Conservation (phyloP, 2,797 vertebrate genomes). For the Acanthis flammea region DNA sequence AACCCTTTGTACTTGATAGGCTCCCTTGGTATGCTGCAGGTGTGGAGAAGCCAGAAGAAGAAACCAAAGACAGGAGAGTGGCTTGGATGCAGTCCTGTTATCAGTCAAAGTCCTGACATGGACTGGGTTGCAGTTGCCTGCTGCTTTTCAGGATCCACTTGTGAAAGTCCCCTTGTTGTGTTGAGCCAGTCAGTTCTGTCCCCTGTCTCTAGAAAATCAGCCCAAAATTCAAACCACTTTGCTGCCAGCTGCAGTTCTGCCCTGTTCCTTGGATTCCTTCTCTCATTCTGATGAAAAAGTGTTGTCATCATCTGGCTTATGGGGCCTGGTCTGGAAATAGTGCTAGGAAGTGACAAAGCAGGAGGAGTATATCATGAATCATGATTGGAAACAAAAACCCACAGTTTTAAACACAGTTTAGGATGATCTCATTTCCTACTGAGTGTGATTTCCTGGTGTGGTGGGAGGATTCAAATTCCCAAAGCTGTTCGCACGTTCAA, state of each 20-base stretch:
- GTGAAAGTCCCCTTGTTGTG: not conserved
- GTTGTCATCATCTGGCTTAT: not conserved
- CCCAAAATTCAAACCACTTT: not conserved
- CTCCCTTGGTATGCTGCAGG: not conserved
- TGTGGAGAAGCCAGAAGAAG: not conserved
- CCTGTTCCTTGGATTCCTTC: not conserved
- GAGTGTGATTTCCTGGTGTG: not conserved
- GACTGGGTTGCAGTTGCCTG: not conserved
- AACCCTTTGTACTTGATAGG: not conserved
- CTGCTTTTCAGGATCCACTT: not conserved
- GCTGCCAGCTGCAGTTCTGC: not conserved
- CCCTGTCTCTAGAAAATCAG: rapidly evolving
- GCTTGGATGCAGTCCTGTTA: not conserved
- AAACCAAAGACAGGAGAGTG: not conserved
- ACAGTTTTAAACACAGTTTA: not conserved
- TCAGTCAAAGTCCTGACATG: not conserved
- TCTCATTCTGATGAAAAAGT: not conserved
- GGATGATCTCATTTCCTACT: not conserved
- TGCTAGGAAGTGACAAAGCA: not conserved
- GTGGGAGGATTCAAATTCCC: not conserved
- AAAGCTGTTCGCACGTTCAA: not conserved
- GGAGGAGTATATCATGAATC: not conserved
- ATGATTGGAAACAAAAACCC: not conserved
- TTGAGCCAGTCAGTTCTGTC: not conserved
- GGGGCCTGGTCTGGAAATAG: not conserved